These are phyloP conservation scores for Agrotis segetum DNA, from an alignment of 2,888 invertebrate genomes.

Conservation along the genomic window DNA sequence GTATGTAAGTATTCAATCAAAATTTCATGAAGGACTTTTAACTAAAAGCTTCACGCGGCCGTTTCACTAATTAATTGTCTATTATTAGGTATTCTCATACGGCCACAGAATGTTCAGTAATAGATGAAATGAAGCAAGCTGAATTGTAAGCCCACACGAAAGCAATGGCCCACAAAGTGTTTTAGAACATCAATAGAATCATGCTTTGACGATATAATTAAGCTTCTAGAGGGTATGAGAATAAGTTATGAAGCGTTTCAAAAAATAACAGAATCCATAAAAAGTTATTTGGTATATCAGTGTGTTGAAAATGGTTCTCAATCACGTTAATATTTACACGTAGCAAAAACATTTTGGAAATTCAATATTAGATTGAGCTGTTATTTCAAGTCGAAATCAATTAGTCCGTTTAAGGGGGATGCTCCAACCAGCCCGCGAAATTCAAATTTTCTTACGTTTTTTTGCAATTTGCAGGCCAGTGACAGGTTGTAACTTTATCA, in stretches of 20 bases:
- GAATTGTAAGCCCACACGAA: not conserved
- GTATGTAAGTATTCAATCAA: slow-evolving; percentile 16
- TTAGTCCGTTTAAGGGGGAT: not conserved
- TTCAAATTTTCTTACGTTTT: no score
- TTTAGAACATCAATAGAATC: not conserved
- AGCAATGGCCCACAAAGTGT: not conserved
- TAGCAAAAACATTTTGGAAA: not conserved
- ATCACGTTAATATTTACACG: not conserved
- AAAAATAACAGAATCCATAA: not conserved
- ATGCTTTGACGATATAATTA: slow-evolving; percentile 5
- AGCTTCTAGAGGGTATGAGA: no score
- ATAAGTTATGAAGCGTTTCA: no score
- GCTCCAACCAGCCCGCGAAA: no score
- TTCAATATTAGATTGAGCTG: not conserved
- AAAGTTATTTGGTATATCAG: not conserved
- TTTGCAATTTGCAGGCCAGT: no score
- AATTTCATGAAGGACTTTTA: slow-evolving; percentile 3
- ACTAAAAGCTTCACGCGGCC: slow-evolving; percentile 2
- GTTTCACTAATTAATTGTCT: slow-evolving; percentile 11
- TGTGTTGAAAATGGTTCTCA: slow-evolving; percentile 9
- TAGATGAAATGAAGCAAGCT: not conserved
- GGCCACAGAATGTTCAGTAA: slow-evolving; percentile 1
- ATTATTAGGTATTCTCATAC: not conserved
- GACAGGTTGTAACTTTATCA: no score
- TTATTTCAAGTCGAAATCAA: slow-evolving; percentile 11